These are phyloP conservation scores for Drosophila nigritarsus DNA, from an alignment of 2,888 invertebrate genomes.

Conservation along the genomic window DNA sequence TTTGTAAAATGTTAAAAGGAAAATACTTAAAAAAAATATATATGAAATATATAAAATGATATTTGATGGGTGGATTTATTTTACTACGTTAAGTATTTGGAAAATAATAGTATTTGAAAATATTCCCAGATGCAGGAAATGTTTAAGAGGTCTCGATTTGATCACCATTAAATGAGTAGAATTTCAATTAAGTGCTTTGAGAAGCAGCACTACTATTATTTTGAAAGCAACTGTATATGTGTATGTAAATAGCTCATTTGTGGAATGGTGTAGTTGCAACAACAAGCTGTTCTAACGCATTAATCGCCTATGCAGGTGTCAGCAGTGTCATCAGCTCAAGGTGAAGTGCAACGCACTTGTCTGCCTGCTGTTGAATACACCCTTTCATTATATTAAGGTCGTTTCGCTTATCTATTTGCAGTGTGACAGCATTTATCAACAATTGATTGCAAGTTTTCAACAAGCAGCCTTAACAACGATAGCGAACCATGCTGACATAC, in stretches of 20 bases:
- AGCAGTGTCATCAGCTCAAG: constrained; percentile 61
- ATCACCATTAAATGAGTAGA: background rate
- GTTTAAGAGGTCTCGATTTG: background rate
- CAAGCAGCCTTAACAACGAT: constrained; percentile 3
- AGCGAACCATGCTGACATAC: background rate
- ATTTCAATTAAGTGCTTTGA: background rate
- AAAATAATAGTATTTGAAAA: background rate
- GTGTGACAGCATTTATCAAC: constrained; percentile 29
- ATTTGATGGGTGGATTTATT: background rate
- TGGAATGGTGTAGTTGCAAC: constrained; percentile 11
- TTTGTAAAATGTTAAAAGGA: background rate
- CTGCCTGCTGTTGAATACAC: constrained; percentile 35
- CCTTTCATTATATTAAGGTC: constrained; percentile 50
- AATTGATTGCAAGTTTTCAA: constrained; percentile 21
- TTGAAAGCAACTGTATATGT: background rate
- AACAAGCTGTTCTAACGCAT: constrained; percentile 32
- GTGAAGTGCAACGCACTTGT: constrained; percentile 55
- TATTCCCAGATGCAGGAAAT: background rate
- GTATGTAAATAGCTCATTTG: constrained; percentile 5
- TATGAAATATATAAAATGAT: no score
- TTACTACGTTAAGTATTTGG: background rate
- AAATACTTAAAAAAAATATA: background rate
- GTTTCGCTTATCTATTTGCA: constrained; percentile 9
- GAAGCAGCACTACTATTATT: background rate
- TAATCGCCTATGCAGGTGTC: constrained; percentile 51